Evolutionary conservation across 2,888 invertebrate species (phyloP), one percentile per base, ranked within the genome.

Genomic region (Limenitis camilla): DNA sequence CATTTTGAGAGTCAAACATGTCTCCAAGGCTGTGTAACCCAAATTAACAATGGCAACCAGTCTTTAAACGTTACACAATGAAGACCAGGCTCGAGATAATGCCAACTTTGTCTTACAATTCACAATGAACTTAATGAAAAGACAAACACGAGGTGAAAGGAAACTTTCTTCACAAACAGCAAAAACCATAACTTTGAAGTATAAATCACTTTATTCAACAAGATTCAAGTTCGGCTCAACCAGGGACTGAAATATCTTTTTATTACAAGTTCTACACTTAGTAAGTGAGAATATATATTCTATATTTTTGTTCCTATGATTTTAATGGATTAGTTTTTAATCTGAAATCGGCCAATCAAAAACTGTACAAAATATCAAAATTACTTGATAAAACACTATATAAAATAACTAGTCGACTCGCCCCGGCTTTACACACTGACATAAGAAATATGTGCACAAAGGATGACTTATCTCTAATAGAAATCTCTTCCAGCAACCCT

Each of bases 21-120:
- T 19, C 31, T 11, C 40, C 41, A 41, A 42, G 41, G 31, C 30
- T 11, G 40, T 54, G 30, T 38, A 43, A 54, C 40, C 39, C 32
- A 32, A 49, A 50, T 50, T 42, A 50, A 46, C 49, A 50, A 49
- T 46, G 38, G 49, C 46, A 29, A 30, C 35, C 44, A 41, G 40
- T 49, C 41, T 38, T 53, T 49, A 53, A 53, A 42, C 41, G 39
- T 33, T 46, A 39, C 41, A 50, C 40, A 54, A 54, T 55, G 43
- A 43, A 50, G 42, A 39, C 39, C 28, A 32, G 30, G n/a, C 44
- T 40, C 11, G 33, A 43, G 42, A 43, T 51, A 47, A 36, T 46
- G 32, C 33, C 40, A 51, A 51, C 55, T 47, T 51, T 30, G 36
- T 29, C 33, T 40, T 43, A 30, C 19, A 29, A 51, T 55, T 55